Percentiles rank a stretch among this genome's conserved stretches.
These are phyloP conservation scores for Drosophila helvetica DNA, from an alignment of 2,888 invertebrate genomes.

Conservation along the genomic window DNA sequence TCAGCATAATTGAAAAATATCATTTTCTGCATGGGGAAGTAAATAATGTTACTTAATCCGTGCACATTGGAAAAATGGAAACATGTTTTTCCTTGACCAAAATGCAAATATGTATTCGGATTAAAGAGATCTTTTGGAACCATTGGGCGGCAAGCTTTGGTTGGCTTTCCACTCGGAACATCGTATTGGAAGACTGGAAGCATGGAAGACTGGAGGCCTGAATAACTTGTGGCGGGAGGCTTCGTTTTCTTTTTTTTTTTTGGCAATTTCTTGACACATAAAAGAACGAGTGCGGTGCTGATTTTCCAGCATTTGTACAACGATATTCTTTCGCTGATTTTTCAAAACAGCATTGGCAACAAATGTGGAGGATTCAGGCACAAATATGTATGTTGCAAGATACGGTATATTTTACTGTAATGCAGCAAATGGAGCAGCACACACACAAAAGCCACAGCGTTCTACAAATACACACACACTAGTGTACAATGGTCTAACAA, in stretches of 20 bases:
- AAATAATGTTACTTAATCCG: too few relatives aligned
- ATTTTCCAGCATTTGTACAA: neutral
- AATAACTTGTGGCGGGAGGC: too few relatives aligned
- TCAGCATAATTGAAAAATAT: too few relatives aligned
- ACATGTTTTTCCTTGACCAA: too few relatives aligned
- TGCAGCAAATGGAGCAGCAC: slow-evolving; percentile 46
- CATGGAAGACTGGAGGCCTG: neutral
- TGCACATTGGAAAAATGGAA: too few relatives aligned
- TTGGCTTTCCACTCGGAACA: too few relatives aligned
- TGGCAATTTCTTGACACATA: neutral
- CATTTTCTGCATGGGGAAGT: too few relatives aligned
- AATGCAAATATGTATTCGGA: too few relatives aligned
- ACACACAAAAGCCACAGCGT: slow-evolving; percentile 35
- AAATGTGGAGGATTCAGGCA: neutral
- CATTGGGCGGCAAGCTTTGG: too few relatives aligned
- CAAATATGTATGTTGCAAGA: slow-evolving; percentile 55
- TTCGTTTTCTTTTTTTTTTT: neutral
- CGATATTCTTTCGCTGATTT: neutral
- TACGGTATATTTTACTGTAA: slow-evolving; percentile 74
- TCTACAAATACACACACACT: slow-evolving; percentile 55
- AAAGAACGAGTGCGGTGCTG: neutral
- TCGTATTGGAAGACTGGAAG: neutral
- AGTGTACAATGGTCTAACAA: slow-evolving; percentile 34
- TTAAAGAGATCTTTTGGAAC: too few relatives aligned
- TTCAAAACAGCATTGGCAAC: neutral